These are phyloP conservation scores for Cariama cristata DNA, from an alignment of 2,113 vertebrate genomes.

Conservation along the genomic window DNA sequence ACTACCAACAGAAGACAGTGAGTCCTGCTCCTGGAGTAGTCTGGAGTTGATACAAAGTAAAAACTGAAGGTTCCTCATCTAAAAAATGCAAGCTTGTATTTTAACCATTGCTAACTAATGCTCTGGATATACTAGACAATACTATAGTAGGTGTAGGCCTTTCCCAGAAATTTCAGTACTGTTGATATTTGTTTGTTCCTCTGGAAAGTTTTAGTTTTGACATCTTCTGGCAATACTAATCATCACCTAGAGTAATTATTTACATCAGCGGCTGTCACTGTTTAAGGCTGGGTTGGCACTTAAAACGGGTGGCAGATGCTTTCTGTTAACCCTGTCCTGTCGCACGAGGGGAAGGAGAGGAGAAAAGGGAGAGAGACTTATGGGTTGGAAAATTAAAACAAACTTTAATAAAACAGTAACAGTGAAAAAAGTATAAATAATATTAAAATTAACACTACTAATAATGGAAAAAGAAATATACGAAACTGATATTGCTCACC, in stretches of 20 bases:
- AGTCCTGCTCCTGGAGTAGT: neutral
- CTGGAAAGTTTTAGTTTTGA: neutral
- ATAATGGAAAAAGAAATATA: no score
- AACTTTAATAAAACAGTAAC: no score
- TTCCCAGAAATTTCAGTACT: neutral
- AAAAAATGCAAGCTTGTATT: neutral
- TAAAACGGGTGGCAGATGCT: no score
- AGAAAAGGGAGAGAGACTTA: no score
- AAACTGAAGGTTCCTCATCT: neutral
- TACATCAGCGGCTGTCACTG: neutral
- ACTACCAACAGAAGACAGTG: neutral
- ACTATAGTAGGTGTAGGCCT: accelerated
- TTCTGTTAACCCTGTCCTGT: no score
- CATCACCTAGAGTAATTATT: neutral
- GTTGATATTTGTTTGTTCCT: neutral
- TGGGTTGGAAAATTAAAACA: no score
- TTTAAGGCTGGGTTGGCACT: no score
- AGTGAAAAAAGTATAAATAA: no score
- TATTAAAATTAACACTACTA: no score
- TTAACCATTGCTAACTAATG: neutral
- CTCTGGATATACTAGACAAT: neutral
- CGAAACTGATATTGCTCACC: no score
- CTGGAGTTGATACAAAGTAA: neutral
- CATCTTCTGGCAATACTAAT: neutral
- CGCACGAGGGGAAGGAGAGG: no score